A percentile compares a stretch with the other conserved stretches of the same genome.
Conservation (phyloP, 1,140 invertebrate genomes). For the Aphaenogaster floridana region DNA sequence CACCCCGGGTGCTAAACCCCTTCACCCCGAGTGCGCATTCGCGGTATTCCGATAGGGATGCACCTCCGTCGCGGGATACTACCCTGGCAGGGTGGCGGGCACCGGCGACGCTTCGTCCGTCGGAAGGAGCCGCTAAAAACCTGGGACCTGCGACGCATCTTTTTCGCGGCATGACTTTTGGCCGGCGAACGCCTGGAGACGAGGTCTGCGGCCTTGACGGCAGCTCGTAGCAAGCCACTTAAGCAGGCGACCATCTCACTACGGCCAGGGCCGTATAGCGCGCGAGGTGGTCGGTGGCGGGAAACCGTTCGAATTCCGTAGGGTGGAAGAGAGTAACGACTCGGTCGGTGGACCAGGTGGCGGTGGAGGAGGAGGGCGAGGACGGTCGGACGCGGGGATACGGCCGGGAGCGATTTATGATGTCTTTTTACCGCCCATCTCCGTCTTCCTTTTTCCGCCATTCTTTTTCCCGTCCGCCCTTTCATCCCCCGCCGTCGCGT, state of each 20-base stretch:
- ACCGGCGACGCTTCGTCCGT: conserved; percentile 85
- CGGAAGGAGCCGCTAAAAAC: conserved; percentile 84
- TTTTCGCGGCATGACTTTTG: conserved; percentile 81
- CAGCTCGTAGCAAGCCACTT: conserved; percentile 78
- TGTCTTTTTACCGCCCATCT: conserved; percentile 68
- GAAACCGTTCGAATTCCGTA: conserved; percentile 43
- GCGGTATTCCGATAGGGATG: conserved; percentile 41
- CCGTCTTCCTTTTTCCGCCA: conserved; percentile 61
- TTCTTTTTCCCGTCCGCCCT: conserved; percentile 62
- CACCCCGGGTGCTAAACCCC: conserved; percentile 48
- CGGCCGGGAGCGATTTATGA: conserved; percentile 67
- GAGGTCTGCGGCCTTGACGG: conserved; percentile 51
- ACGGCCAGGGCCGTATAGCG: conserved; percentile 82
- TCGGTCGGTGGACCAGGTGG: conserved; percentile 24
- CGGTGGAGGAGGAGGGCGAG: background rate
- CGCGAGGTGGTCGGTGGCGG: conserved; percentile 72
- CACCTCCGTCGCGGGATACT: conserved; percentile 76
- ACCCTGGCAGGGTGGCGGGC: conserved; percentile 84
- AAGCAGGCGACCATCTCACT: conserved; percentile 85
- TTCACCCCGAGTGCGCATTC: conserved; percentile 65
- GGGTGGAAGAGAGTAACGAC: conserved; percentile 59
- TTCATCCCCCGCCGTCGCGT: background rate
- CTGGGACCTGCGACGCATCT: conserved; percentile 77
- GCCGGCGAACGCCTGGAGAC: conserved; percentile 78
- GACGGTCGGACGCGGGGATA: conserved; percentile 2